Conservation (phyloP, 2,888 invertebrate genomes). For the Atethmia centrago region DNA sequence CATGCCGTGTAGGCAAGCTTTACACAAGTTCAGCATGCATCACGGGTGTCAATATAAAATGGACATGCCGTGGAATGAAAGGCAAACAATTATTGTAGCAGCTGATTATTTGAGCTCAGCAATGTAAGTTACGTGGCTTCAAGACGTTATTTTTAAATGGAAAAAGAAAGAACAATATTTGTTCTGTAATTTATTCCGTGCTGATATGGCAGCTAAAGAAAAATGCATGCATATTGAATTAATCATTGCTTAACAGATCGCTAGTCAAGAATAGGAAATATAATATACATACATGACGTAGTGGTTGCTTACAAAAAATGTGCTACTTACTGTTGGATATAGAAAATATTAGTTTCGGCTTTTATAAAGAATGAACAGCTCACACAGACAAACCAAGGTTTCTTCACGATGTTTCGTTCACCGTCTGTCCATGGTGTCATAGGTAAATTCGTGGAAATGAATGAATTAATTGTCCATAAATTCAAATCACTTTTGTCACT, state of each 20-base stretch:
- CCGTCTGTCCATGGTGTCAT: not conserved
- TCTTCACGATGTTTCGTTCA: not conserved
- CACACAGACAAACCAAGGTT: not conserved
- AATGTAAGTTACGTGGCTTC: constrained; percentile 60
- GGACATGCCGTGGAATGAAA: constrained; percentile 64
- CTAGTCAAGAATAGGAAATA: constrained; percentile 14
- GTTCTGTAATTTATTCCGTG: constrained; percentile 44
- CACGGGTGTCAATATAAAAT: constrained; percentile 48
- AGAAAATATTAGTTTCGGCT: no score
- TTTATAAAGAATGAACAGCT: no score
- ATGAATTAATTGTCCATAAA: no score
- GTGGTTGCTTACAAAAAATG: not conserved
- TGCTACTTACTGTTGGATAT: not conserved
- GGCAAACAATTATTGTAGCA: constrained; percentile 63
- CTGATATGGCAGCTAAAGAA: constrained; percentile 23
- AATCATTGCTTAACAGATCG: constrained; percentile 30
- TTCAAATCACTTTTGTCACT: not conserved
- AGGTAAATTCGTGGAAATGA: no score
- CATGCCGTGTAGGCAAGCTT: not conserved
- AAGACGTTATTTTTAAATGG: constrained; percentile 43
- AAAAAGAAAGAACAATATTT: constrained; percentile 42
- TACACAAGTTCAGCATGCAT: constrained; percentile 21
- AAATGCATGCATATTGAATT: constrained; percentile 27
- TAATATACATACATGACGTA: no score
- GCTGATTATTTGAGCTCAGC: constrained; percentile 46